Base-by-base conservation (phyloP, 2,113 vertebrate species). In the Ondatra zibethicus region DNA sequence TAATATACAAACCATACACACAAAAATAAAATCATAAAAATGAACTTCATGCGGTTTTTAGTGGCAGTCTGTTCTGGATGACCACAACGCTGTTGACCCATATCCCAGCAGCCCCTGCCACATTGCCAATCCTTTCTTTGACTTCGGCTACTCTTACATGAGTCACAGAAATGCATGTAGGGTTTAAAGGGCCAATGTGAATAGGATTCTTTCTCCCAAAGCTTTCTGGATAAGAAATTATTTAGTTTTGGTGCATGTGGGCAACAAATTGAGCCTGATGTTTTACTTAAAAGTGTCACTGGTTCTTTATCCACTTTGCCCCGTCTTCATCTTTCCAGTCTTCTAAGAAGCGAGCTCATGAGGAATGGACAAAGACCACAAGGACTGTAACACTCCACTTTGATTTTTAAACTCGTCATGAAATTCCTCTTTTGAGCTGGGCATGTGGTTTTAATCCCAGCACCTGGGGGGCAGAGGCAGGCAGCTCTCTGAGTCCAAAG, bases 271-370 rank as follows among this genome's bases (percentile, higher is more conserved):
- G 45, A 92, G 39, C 82, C 65, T 81, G 52, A 93, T 45, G 13
- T 85, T 91, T 93, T 39, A 84, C 96, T 65, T 96, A 86, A 94
- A 87, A 76, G 45, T 2, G 4, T 89, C 77, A 19, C 19, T 47
- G 55, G 65, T 61, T 27, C 29, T 82, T 50, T 88, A 66, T 21
- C 68, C 16, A 16, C 39, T 50, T 93, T 17, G 29, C 36, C 66
- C 33, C 36, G 13, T 39, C 52, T 33, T 84, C 21, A 36, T 21
- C 42, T 33, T 50, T 63, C 45, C 36, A 12, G 29, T 5, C 31
- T 85, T 75, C 1, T 80, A 25, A 39, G 12, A 76, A 80, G 70
- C 36, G 81, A 92, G 23, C 5, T 36, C 70, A 58, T 3, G n/a
- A 86, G 72, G 61, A 95, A 93, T 16, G 27, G n/a, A 85, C 29